These are phyloP conservation scores for Sogatella furcifera DNA, from an alignment of 1,140 invertebrate species.

Conservation along the genomic window DNA sequence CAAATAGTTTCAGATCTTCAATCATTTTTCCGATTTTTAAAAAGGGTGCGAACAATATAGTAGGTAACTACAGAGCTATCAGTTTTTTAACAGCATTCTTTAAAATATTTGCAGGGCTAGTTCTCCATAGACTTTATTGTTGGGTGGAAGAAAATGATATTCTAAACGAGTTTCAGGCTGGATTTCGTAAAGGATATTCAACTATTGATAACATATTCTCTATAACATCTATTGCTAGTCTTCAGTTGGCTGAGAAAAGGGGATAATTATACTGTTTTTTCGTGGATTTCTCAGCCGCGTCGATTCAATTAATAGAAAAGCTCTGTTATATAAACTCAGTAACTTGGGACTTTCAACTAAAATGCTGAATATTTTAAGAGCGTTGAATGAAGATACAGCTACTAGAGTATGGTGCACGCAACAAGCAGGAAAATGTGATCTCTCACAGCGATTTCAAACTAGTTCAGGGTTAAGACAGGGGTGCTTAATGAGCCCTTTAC, in stretches of 20 bases:
- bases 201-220: too few species aligned
- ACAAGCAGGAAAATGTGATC: too few species aligned
- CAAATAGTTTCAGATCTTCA: background rate
- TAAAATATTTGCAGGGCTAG: conserved; percentile 22
- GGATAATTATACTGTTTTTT: background rate
- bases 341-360: too few species aligned
- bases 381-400: conserved; percentile 3
- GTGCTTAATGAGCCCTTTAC: too few species aligned
- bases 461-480: too few species aligned
- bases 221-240: too few species aligned
- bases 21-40: conserved; percentile 12
- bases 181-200: conserved; percentile 14
- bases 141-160: conserved; percentile 17
- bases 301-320: too few species aligned
- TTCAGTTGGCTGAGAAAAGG: too few species aligned
- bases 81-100: conserved; percentile 16
- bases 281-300: background rate
- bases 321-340: too few species aligned
- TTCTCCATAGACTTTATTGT: conserved; percentile 13
- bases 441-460: too few species aligned
- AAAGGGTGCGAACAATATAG: conserved; percentile 13
- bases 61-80: conserved; percentile 21
- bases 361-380: too few species aligned
- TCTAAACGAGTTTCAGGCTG: conserved; percentile 21
- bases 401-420: conserved; percentile 10